These are phyloP conservation scores for Oreochromis niloticus DNA, from an alignment of 2,113 vertebrate species.

Conservation along the genomic window DNA sequence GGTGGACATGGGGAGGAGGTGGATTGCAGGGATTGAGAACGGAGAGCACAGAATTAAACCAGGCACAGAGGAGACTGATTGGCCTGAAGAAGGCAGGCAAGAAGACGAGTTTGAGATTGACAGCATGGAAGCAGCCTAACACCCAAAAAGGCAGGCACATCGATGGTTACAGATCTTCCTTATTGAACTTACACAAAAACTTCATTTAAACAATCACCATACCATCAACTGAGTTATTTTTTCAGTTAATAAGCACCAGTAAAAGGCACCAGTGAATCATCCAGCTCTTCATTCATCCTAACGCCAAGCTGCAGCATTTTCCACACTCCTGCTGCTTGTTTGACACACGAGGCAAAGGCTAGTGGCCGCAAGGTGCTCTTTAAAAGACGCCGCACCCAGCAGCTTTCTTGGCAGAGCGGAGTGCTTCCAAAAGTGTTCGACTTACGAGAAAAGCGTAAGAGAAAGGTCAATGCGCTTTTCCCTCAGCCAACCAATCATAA, in stretches of 20 bases:
- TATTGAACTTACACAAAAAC: background rate
- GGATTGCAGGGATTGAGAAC: background rate
- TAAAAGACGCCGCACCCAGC: background rate
- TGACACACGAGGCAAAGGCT: background rate
- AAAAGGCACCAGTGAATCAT: background rate
- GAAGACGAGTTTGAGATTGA: background rate
- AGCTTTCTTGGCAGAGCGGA: background rate
- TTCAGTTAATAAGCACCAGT: rapidly evolving
- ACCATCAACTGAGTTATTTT: background rate
- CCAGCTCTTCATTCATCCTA: background rate
- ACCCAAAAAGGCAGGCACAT: background rate
- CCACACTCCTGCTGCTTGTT: background rate
- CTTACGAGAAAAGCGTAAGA: background rate
- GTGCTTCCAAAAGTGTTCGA: background rate
- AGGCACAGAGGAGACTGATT: background rate
- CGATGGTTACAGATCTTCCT: background rate
- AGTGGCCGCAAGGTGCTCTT: background rate
- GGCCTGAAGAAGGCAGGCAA: background rate
- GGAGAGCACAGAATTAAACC: background rate
- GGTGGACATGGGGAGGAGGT: background rate
- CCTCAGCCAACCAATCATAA: constrained; percentile 7
- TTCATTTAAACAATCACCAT: background rate
- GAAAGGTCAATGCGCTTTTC: background rate
- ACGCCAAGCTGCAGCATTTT: background rate
- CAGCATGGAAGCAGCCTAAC: background rate